Base-by-base conservation (phyloP, 2,888 invertebrate genomes). In the Drosophila eohydei region DNA sequence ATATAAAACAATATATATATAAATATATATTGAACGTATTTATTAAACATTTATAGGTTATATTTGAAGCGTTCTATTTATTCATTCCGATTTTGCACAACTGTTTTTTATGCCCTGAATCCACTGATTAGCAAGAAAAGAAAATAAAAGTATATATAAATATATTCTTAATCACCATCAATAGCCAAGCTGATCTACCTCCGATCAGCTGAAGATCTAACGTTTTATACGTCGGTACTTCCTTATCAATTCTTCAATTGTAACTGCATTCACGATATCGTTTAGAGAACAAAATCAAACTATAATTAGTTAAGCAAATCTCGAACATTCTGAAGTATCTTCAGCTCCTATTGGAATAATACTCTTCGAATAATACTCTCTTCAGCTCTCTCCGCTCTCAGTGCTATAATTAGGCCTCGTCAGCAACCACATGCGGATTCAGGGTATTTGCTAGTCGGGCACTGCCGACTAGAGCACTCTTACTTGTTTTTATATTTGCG, bases 1-100 rank as follows among this genome's bases (percentile, higher is more conserved):
- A 1, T 26, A 12, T 11, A 12, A 26, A 58, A 9, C 12, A 41
- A n/a, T 34, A 32, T 34, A 26, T 52, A n/a, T 40, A 16, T 12
- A 8, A 4, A 21, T 16, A 46, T 34, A 14, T 56, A 12, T 44
- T 46, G 34, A n/a, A 14, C 12, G 0, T 3, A 48, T n/a, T 26
- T 65, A 26, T 46, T 32, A 6, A 16, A 16, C 9, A 12, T 70
- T 62, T 56, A 7, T 32, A 57, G 62, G 51, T 71, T 71, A 62
- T 41, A 56, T 54, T 43, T 62, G 60, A 59, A 54, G 41, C 52
- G n/a, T 11, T 28, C 62, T 16, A 38, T 58, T 48, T 59, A 63
- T 51, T 55, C 71, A 71, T 72, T 72, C 72, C 71, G 50, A 54
- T 63, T 71, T 14, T 21, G 9, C 30, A 68, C 26, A 59, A 36